phyloP scores from a whole-genome alignment of 2,113 vertebrate species.

The Romanogobio albipinnatus region DNA sequence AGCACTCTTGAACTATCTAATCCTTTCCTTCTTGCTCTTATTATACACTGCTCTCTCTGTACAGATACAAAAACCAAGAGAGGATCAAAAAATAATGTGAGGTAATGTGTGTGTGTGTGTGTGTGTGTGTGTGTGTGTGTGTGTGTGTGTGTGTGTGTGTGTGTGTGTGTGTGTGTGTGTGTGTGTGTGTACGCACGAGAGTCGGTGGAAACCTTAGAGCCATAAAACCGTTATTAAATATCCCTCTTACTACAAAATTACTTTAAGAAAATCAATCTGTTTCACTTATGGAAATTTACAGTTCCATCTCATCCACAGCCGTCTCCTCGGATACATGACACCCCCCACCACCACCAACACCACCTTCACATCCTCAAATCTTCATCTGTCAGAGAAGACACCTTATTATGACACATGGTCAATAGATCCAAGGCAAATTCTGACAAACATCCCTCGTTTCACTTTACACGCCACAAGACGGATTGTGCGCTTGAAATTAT shows the following conservation, averaged over 20 bases:
- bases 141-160: neutral
- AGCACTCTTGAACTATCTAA: neutral
- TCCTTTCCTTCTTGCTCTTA: constrained; percentile 19
- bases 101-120: constrained; percentile 7
- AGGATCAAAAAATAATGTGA: constrained; percentile 18
- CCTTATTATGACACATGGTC: constrained; percentile 41
- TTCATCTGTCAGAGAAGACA: constrained; percentile 36
- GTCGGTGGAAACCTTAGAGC: constrained; percentile 24
- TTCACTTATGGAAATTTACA: constrained; percentile 52
- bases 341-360: constrained; percentile 27
- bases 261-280: constrained; percentile 57
- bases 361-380: constrained; percentile 41
- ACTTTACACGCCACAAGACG: constrained; percentile 28
- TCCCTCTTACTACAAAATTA: constrained; percentile 45
- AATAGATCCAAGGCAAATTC: constrained; percentile 15
- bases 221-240: constrained; percentile 26
- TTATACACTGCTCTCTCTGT: neutral
- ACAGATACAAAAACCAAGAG: constrained; percentile 18
- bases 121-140: neutral
- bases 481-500: constrained; percentile 23
- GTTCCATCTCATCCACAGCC: constrained; percentile 35
- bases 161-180: neutral
- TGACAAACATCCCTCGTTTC: constrained; percentile 49
- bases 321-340: constrained; percentile 32
- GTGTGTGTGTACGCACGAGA: neutral